Evolutionary conservation across 2,888 invertebrate genomes (phyloP), one percentile per base, ranked within the genome.

Genomic region (Flexamia atlantica): DNA sequence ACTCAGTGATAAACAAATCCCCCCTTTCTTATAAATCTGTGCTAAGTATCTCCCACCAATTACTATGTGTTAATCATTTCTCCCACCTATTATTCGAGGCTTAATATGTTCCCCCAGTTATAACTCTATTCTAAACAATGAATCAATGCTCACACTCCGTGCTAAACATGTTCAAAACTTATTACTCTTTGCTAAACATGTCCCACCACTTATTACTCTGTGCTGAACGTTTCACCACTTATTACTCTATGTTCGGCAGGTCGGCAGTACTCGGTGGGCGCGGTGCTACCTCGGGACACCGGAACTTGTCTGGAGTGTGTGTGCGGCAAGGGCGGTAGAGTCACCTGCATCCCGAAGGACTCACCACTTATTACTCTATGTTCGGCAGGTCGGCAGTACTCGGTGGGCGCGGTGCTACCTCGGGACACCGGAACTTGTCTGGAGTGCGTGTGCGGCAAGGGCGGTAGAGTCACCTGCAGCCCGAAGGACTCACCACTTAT

Each of bases 251-350:
- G 40, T 40, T 40, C 7, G n/a, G 25, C 74, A 88, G 88, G 88
- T 40, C 84, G 86, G 1, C 87, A 88, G 85, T 94, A 94, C 89
- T 91, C 92, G 88, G 91, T 93, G 86, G 94, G 94, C 53, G 93
- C 94, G 88, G 91, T 92, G 86, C 90, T 94, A 87, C 94, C 94
- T 12, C 93, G 94, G 89, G 93, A 93, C 87, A 94, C 94, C 82
- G 94, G 94, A 87, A 94, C 94, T 89, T 94, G 94, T 89, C 91
- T 94, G 87, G 94, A 94, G 89, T 94, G 94, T 89, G 92, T 93
- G 88, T 94, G 94, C 89, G 93, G 92, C 85, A 90, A 91, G 85
- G 93, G 92, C 84, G 93, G 87, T 7, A 84, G 88, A 20, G 87
- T 88, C 12, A 88, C 88, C n/a, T 88, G 88, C 83, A 86, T 87